These are phyloP conservation scores for Megaceryle alcyon DNA, from an alignment of 2,797 vertebrate species.

Conservation along the genomic window DNA sequence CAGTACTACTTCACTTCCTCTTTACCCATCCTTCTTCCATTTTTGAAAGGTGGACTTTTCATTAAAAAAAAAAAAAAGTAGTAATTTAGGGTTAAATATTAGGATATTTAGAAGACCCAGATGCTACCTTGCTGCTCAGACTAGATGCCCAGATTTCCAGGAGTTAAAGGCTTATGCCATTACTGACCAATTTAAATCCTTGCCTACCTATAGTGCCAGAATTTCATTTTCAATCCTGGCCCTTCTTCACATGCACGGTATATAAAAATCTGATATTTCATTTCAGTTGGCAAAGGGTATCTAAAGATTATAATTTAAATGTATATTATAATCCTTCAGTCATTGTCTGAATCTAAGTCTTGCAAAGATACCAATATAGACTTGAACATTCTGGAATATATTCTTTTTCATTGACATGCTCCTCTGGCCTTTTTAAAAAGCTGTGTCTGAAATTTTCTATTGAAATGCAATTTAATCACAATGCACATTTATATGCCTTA, in stretches of 20 bases:
- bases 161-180: not conserved
- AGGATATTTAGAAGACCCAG: not conserved
- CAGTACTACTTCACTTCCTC: not conserved
- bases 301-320: constrained; percentile 19
- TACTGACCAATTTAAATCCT: not conserved
- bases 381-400: not conserved
- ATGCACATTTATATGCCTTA: not conserved
- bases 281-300: constrained; percentile 3
- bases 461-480: constrained; percentile 38
- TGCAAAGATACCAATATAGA: not conserved
- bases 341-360: not conserved
- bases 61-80: not conserved
- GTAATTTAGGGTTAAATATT: not conserved
- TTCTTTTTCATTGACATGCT: not conserved
- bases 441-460: not conserved
- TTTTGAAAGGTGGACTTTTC: not conserved
- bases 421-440: not conserved
- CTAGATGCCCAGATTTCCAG: not conserved
- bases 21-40: not conserved
- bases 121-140: not conserved
- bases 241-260: not conserved
- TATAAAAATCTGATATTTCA: not conserved
- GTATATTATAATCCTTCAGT: not conserved
- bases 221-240: not conserved
- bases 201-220: not conserved